phyloP scores from a whole-genome alignment of 2,797 vertebrate species.

The Microchirus variegatus region DNA sequence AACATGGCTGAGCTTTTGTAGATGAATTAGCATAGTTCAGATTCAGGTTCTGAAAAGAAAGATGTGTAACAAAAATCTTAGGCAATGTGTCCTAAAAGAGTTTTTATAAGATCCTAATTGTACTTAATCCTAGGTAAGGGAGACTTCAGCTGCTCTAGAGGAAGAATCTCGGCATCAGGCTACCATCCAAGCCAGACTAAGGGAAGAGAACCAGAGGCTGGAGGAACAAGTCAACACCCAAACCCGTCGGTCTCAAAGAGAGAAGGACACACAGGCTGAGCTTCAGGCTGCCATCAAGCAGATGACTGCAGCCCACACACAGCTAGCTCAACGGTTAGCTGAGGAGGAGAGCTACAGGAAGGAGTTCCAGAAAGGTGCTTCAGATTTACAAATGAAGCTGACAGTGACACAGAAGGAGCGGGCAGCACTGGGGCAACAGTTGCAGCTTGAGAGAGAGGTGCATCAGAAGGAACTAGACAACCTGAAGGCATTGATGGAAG shows the following conservation, averaged over 20 bases:
- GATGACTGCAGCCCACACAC: slow-evolving; percentile 80
- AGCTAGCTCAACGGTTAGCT: slow-evolving; percentile 80
- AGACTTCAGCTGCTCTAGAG: slow-evolving; percentile 79
- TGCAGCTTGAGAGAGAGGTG: slow-evolving; percentile 89
- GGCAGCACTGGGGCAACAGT: slow-evolving; percentile 79
- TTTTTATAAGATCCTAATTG: slow-evolving; percentile 11
- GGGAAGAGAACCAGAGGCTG: slow-evolving; percentile 84
- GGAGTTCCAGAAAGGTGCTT: slow-evolving; percentile 64
- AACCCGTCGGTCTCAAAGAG: slow-evolving; percentile 76
- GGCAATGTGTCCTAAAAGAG: too few species aligned
- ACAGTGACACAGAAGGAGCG: slow-evolving; percentile 80
- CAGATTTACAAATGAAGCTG: slow-evolving; percentile 80
- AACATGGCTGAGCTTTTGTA: not conserved
- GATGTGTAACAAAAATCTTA: too few species aligned
- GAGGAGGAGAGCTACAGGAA: slow-evolving; percentile 85
- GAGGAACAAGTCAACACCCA: slow-evolving; percentile 76
- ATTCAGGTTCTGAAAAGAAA: not conserved
- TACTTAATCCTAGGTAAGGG: slow-evolving; percentile 61
- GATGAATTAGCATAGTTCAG: slow-evolving; percentile 3
- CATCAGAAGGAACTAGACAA: slow-evolving; percentile 86
- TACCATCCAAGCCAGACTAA: slow-evolving; percentile 75
- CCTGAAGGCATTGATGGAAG: slow-evolving; percentile 77
- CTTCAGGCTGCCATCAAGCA: slow-evolving; percentile 86
- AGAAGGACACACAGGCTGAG: slow-evolving; percentile 81
- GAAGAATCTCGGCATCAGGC: slow-evolving; percentile 80